Evolutionary conservation across 2,888 invertebrate genomes (phyloP).

Genomic region (Diaprepes abbreviatus): DNA sequence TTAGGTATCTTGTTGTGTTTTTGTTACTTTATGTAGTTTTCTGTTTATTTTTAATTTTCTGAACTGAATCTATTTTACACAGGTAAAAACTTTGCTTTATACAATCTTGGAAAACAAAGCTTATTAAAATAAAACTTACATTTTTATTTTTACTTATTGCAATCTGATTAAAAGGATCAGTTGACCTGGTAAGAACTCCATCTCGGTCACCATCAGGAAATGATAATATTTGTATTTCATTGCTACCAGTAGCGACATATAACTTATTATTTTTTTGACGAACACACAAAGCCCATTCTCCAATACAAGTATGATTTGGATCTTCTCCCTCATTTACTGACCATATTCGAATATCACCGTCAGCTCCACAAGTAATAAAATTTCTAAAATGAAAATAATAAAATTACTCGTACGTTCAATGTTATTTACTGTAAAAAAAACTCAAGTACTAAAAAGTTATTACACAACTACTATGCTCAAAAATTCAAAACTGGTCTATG

Average conservation of each 20-base stretch:
- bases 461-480: too few species aligned
- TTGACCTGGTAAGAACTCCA: constrained; percentile 88
- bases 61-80: too few species aligned
- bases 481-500: too few species aligned
- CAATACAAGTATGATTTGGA: constrained; percentile 86
- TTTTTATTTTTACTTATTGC: constrained; percentile 75
- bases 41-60: too few species aligned
- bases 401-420: too few species aligned
- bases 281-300: constrained; percentile 85
- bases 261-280: constrained; percentile 76
- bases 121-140: constrained; percentile 64
- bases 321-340: constrained; percentile 89
- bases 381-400: constrained; percentile 73
- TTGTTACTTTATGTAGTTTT: too few species aligned
- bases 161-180: constrained; percentile 89
- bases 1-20: too few species aligned
- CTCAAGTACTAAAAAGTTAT: too few species aligned
- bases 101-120: constrained; percentile 6
- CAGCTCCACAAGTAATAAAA: constrained; percentile 90
- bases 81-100: too few species aligned
- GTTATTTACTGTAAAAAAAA: too few species aligned
- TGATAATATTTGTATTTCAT: constrained; percentile 86
- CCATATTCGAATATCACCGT: constrained; percentile 95
- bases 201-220: constrained; percentile 86
- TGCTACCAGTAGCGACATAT: constrained; percentile 87